Base-by-base conservation (phyloP, 2,113 vertebrate species). In the Bufo gargarizans region DNA sequence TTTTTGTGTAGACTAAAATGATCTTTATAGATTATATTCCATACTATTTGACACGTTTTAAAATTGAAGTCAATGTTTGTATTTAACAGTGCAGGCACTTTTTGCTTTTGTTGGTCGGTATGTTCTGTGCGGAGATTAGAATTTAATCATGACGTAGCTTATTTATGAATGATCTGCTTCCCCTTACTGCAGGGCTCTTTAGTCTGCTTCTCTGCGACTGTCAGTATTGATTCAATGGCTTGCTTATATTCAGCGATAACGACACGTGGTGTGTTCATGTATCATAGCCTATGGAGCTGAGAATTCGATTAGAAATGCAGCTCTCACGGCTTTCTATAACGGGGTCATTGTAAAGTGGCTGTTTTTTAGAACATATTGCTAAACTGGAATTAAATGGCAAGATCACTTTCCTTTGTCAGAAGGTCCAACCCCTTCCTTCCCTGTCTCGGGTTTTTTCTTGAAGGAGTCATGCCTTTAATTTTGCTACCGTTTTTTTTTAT, bases 81-180 rank as follows among this genome's bases (percentile, higher is more conserved):
- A 84, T 84, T 84, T 67, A 84, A 84, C 67, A 84, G 82, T 84
- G 82, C 82, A 71, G 82, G 82, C 82, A 84, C 82, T 84, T 84
- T 84, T 67, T 22, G 11, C 7, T 22, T 84, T 71, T 81, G 47
- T 69, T 69, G 45, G 47, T 50, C 55, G 63, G 49, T 69, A 55
- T 71, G 59, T 43, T 84, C 49, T 71, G 65, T 53, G 13, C 63
- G 71, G 63, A 22, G 81, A 83, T 83, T 1, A 50, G 20, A 67
- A n/a, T 22, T 83, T 9, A 67, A 22, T n/a, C 65, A 33, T 71
- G n/a, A 69, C 65, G 6, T 71, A 55, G 47, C 63, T 55, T 84
- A 84, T 84, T 71, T 84, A 84, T 71, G 49, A 22, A 2, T 12
- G 13, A 50, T 53, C 61, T 6, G 43, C 78, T 58, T 59, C 55